Conservation (phyloP, 2,113 vertebrate species). For the Glaucomys volans region DNA sequence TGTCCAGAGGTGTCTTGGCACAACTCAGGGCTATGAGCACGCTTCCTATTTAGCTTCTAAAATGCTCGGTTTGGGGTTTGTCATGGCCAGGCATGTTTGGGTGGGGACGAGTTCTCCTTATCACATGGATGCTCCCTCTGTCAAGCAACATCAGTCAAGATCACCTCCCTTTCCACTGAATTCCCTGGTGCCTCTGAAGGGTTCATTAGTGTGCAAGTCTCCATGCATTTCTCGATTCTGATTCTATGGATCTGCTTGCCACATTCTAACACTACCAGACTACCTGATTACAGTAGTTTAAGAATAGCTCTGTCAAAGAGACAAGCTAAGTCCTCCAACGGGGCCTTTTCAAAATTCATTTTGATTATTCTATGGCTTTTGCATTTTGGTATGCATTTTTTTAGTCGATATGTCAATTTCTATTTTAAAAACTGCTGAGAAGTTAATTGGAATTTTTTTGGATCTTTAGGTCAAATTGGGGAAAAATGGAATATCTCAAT, state of each 20-base stretch:
- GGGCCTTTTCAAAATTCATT: not conserved
- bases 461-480: no score
- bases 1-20: not conserved
- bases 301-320: not conserved
- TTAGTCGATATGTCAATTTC: no score
- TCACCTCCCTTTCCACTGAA: not conserved
- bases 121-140: not conserved
- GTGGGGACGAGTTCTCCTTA: not conserved
- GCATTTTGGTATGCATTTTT: no score
- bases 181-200: no score
- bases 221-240: not conserved
- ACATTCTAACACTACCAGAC: not conserved
- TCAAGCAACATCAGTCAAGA: not conserved
- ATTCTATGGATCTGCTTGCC: not conserved
- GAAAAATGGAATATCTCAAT: not conserved
- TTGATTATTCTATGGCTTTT: not conserved
- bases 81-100: not conserved
- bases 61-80: not conserved
- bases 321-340: not conserved
- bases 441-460: no score
- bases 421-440: no score
- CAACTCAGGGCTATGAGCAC: not conserved
- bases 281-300: not conserved
- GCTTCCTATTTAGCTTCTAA: not conserved
- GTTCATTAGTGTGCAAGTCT: not conserved